Evolutionary conservation across 2,113 vertebrate species (phyloP), one percentile per base, ranked within the genome.

Genomic region (Nothobranchius kuhntae): DNA sequence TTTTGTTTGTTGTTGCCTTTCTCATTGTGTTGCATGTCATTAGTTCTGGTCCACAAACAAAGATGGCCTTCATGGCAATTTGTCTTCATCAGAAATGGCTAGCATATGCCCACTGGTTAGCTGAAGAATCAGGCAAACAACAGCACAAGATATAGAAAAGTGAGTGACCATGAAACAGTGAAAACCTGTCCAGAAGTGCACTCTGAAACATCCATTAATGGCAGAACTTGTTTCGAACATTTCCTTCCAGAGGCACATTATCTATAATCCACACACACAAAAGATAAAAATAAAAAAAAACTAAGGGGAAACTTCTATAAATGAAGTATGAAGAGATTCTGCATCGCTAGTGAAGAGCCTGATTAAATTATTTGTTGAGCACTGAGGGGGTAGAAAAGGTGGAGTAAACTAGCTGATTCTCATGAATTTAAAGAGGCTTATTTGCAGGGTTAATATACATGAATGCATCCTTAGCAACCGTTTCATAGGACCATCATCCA

Each of bases 371-470:
- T 88, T 84, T 77, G 80, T 79, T 69, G 74, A 74, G 78, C 61
- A 45, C 51, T 60, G 57, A 63, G 56, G 58, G 58, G 45, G 36
- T 42, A 24, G 55, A 13, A 2, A 38, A 54, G 26, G 36, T 7
- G 17, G 42, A 13, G 66, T 69, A 77, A 86, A 89, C 77, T 47
- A 62, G 84, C 85, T 87, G 87, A 89, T 89, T 87, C 78, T 87
- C 85, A 89, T 91, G 91, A 91, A 92, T 92, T 91, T 92, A 89
- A 87, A 92, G 82, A 85, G 87, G 83, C 86, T 91, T 84, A 82
- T 91, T 92, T 90, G 83, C 84, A 80, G 81, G 78, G 85, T 86
- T 86, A 88, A 89, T 86, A 87, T 89, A 87, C 87, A 87, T 89
- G 90, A 91, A 86, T 78, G 86, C 81, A 79, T 89, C 68, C 84